Evolutionary conservation across 92 coral and sea anemone species (phyloP), one percentile per base, ranked within the genome.

Genomic region (Siderastrea siderea): DNA sequence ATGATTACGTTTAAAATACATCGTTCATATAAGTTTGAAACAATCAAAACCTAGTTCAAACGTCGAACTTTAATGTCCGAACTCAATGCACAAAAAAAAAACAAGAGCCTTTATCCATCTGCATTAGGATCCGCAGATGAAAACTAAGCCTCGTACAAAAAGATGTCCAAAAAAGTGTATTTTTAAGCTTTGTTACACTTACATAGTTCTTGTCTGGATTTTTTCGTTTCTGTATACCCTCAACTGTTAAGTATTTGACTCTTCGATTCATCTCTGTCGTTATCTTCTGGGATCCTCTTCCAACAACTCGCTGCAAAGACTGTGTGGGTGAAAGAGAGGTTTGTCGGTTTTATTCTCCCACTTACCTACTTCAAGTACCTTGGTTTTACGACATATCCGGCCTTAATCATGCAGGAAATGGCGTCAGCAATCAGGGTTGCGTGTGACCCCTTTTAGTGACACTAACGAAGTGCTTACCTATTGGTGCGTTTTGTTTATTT

Each of bases 151-250:
- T 26, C 38, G 38, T 26, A 26, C 38, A 26, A 26, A 26, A 26
- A 26, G 38, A 26, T 26, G 38, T 26, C 38, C 45, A 47, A 66
- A 66, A 19, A 19, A 16, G 26, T 26, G 38, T 26, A 26, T 26
- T 26, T 26, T 26, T 26, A 26, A 26, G 38, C 47, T 9, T 55
- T 60, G 26, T 38, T 6, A 38, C 7, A 82, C 94, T 91, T 72
- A 91, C 94, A 50, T 91, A 91, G 63, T 78, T 87, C 63, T 87
- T 91, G 71, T 87, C 92, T 7, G 94, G 94, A 58, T 62, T 71
- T 17, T 89, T 89, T 19, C 94, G 84, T 66, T 91, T 91, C 68
- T 91, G 94, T 7, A 91, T 82, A 52, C 92, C 94, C 60, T 91
- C 94, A 15, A 87, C 89, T 49, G 94, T 83, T 47, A 91, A 65